Evolutionary conservation across 2,888 invertebrate species (phyloP).

Genomic region (Dysmachus trigonus): DNA sequence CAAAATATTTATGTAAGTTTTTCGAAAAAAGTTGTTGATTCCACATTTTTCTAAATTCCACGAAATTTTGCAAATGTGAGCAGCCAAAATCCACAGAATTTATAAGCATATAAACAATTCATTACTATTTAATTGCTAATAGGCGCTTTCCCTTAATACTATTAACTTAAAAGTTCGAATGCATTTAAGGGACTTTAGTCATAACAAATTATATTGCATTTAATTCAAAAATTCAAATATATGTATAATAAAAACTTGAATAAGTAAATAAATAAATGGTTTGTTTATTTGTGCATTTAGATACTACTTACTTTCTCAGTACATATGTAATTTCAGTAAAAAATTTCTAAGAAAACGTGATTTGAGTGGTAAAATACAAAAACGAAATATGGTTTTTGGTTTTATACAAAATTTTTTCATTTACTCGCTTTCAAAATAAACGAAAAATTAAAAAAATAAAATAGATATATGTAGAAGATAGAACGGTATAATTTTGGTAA

Average conservation of each 20-base stretch:
- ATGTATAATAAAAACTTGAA: not conserved
- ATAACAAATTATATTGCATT: not conserved
- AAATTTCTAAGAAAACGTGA: slow-evolving; percentile 18
- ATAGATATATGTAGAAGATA: not conserved
- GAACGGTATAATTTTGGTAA: not conserved
- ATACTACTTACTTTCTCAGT: not conserved
- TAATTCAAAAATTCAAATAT: too few relatives aligned
- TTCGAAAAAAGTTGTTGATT: too few relatives aligned
- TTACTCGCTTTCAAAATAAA: not conserved
- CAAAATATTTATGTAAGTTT: too few relatives aligned
- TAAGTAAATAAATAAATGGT: slow-evolving; percentile 1
- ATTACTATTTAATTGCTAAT: too few relatives aligned
- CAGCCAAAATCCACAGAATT: too few relatives aligned
- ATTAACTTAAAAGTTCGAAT: too few relatives aligned
- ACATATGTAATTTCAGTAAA: not conserved
- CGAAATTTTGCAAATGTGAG: too few relatives aligned
- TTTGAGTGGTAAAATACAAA: slow-evolving; percentile 28
- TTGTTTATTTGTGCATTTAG: slow-evolving; percentile 10
- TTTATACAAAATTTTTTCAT: not conserved
- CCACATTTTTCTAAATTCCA: too few relatives aligned
- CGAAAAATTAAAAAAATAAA: not conserved
- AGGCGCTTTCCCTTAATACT: too few relatives aligned
- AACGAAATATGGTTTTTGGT: not conserved
- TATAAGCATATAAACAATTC: too few relatives aligned
- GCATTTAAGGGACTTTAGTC: too few relatives aligned